Evolutionary conservation across 2,113 vertebrate genomes (phyloP), one percentile per base, ranked within the genome.

Genomic region (Proterorhinus semilunaris): DNA sequence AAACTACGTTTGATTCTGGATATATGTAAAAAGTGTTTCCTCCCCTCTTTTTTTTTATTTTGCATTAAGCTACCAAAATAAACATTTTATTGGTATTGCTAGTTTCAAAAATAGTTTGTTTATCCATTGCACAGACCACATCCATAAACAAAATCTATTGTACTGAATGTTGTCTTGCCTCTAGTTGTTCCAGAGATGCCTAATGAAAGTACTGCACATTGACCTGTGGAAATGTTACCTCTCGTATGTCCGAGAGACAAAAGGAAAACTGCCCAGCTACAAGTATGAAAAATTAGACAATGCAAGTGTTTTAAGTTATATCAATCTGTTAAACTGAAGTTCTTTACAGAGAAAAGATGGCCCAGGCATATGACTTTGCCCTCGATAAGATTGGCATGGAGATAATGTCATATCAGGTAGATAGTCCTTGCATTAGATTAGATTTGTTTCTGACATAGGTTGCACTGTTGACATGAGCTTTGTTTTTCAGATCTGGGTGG

Each of bases 361-460:
- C 98, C 76, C 98, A 99, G 91, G 98, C 98, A 1, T 99, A 99
- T 84, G 97, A 99, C 91, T 99, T 99, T 92, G 98, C 98, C 75
- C 91, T 99, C 84, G 98, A 99, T 93, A 99, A 99, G 94, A 99
- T 99, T 85, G 98, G 98, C 86, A 99, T 99, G 98, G 98, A 99
- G 92, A 99, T 99, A 75, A 99, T 99, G 98, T 98, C 97, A 65
- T 99, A 99, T 82, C 98, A 99, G 95, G 97, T 98, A 95, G 79
- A 48, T 11, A 51, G 6, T 50, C 57, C 13, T 12, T 36, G 5
- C 57, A 36, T 9, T 1, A 36, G 2, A 27, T 4, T 7, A 48
- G 36, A 51, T 48, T 42, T 59, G n/a, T 1, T 15, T 3, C 6
- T 3, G 7, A 21, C 11, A 44, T 82, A 58, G 82, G 10, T 57